Base-by-base conservation (phyloP, 2,888 invertebrate genomes). In the Drymonia ruficornis region DNA sequence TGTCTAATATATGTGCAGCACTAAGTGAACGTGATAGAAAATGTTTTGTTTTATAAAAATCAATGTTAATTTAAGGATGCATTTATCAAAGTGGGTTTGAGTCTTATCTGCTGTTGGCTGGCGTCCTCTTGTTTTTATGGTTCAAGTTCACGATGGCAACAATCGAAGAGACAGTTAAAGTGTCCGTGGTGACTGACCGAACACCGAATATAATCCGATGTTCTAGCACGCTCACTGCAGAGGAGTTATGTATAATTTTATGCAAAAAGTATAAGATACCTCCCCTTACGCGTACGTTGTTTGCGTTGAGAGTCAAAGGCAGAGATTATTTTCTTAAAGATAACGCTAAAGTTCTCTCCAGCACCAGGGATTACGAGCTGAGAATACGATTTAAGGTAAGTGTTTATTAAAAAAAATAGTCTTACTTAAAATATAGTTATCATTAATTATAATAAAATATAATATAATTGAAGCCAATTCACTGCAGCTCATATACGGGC, bases 381-480 rank as follows among this genome's bases (percentile, higher is more conserved):
- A 94, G 97, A 60, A 94, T 98, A 74, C 94, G 98, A 51, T 98
- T 96, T 80, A 97, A 97, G 89, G 94, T 95, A 74, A 74, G 71
- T 67, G 23, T 36, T 40, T 16, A 40, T 8, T 31, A 9, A 2
- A 31, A 7, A 31, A 9, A 31, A 31, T 31, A 31, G n/a, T n/a
- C n/a, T n/a, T 31, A 11, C 9, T 31, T 31, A 5, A 31, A 31
- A 31, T 8, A 2, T 9, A 5, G 2, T 9, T 31, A 31, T 31
- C 31, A 31, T 31, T 8, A 8, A 31, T 31, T 28, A 28, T 28
- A 28, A 28, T 28, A 28, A 28, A 5, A 28, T 28, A 28, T n/a
- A n/a, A n/a, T n/a, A n/a, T n/a, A n/a, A n/a, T n/a, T n/a, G n/a
- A n/a, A n/a, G n/a, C n/a, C n/a, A n/a, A n/a, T n/a, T n/a, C n/a